Percentiles rank a stretch among this genome's conserved stretches.
Conservation (phyloP, 2,797 vertebrate species). For the Aldrovandia affinis region DNA sequence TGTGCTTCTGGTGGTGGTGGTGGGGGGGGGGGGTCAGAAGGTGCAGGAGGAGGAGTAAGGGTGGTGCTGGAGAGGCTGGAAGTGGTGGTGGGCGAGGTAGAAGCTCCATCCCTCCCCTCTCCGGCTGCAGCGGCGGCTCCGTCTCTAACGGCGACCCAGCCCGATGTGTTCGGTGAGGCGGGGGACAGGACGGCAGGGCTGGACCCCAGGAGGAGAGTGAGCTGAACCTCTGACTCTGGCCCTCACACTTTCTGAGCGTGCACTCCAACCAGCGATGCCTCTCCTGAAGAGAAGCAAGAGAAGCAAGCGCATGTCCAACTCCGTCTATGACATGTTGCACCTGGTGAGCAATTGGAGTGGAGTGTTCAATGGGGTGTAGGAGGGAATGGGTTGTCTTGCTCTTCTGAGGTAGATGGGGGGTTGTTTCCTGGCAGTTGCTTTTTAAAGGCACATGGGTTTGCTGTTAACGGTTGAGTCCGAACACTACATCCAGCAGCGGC, state of each 20-base stretch:
- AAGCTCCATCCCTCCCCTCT: not conserved
- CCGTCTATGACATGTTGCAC: conserved; percentile 75
- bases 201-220: too few species aligned
- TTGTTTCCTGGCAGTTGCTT: not conserved
- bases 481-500: not conserved
- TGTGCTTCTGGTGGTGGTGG: conserved; percentile 18
- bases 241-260: too few species aligned
- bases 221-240: too few species aligned
- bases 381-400: not conserved
- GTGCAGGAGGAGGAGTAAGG: conserved; percentile 40
- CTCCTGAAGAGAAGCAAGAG: conserved; percentile 75
- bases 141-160: too few species aligned
- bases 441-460: not conserved
- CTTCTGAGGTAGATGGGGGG: too few species aligned
- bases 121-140: too few species aligned
- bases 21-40: not conserved
- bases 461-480: not conserved
- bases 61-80: conserved; percentile 21
- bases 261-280: conserved; percentile 67
- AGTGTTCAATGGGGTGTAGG: not conserved
- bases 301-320: conserved; percentile 68
- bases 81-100: not conserved
- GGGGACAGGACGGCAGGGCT: too few species aligned
- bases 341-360: conserved; percentile 73
- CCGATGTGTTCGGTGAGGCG: too few species aligned